Conservation (phyloP, 1,140 invertebrate genomes). For the Archivesica marissinica region DNA sequence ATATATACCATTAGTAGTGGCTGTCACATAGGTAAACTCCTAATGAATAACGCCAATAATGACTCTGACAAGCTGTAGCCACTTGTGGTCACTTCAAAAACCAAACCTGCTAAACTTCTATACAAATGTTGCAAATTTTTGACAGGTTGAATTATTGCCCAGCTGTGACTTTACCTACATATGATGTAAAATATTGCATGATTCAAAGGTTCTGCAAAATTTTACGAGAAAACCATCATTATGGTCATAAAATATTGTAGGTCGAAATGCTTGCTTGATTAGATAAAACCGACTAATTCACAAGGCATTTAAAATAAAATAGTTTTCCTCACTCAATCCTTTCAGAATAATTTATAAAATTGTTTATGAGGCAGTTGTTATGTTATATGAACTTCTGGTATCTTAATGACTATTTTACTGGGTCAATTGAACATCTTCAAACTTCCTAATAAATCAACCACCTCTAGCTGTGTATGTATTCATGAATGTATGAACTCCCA, state of each 20-base stretch:
- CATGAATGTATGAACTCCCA: too few species aligned
- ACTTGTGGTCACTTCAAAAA: constrained; percentile 31
- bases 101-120: constrained; percentile 1
- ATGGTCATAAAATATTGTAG: background rate
- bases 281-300: background rate
- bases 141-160: constrained; percentile 5
- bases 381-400: too few species aligned
- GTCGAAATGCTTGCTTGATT: background rate
- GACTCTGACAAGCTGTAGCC: constrained; percentile 27
- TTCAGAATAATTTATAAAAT: background rate
- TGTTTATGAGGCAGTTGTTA: background rate
- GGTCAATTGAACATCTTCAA: too few species aligned
- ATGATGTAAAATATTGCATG: constrained; percentile 4
- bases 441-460: too few species aligned
- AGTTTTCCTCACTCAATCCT: background rate
- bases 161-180: background rate
- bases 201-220: background rate
- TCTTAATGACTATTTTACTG: too few species aligned
- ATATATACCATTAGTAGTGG: background rate
- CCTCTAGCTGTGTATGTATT: too few species aligned
- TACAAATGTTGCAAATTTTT: constrained; percentile 28
- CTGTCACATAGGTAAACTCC: background rate
- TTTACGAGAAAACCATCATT: constrained; percentile 12
- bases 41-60: constrained; percentile 22
- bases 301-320: background rate